Evolutionary conservation across 2,888 invertebrate species (phyloP), one percentile per base, ranked within the genome.

Genomic region (Auanema freiburgensis): DNA sequence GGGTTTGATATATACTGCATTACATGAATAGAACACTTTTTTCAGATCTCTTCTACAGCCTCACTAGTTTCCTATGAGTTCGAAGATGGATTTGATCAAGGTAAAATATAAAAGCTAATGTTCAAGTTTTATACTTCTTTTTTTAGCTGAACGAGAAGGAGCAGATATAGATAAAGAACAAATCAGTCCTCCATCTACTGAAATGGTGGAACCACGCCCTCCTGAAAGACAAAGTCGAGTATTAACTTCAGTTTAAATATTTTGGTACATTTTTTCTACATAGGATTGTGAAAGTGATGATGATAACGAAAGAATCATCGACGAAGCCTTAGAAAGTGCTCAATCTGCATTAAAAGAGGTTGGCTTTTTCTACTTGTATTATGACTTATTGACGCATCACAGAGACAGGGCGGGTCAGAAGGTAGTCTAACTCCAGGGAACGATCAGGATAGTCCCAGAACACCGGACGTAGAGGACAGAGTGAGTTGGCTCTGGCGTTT

Each of bases 241-340:
- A 55, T 5, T 33, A 33, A 5, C 33, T 33, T 33, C 4, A 33
- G 33, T 33, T 3, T 33, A 33, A 3, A 8, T 33, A 33, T 33
- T 8, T 33, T 33, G 8, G 3, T 8, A 33, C 33, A 5, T 3
- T 33, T 46, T 46, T 52, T 3, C 52, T n/a, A n/a, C n/a, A n/a
- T n/a, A 62, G 58, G 72, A 72, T 5, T 40, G 41, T 12, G 65
- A 70, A 1, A 63, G 62, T 21, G 68, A 69, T 12, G 72, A 66
- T 24, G 72, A 70, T 46, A 40, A 62, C 14, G 69, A 72, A 14
- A 49, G 64, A 8, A n/a, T 70, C 16, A 72, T 72, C 11, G 69
- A 70, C 52, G 42, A 60, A 43, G 70, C 68, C 1, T 53, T 70
- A 10, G 44, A 59, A 33, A 65, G 67, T 33, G 64, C 64, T 6